phyloP scores from a whole-genome alignment of 2,888 invertebrate genomes.

The Mythimna albipuncta region DNA sequence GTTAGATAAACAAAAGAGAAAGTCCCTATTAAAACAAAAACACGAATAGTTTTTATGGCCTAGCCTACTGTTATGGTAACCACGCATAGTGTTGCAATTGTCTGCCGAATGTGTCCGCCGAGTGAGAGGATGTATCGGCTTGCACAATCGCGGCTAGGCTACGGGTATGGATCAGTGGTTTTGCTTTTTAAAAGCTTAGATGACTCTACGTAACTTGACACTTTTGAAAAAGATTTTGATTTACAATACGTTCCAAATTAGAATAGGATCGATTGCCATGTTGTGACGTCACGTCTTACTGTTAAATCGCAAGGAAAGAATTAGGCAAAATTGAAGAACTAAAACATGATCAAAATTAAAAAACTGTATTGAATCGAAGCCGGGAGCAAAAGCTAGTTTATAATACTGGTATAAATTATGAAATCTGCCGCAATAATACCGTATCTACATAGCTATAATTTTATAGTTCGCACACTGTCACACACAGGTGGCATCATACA shows the following conservation, averaged over 20 bases:
- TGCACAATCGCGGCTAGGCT: constrained; percentile 35
- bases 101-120: constrained; percentile 35
- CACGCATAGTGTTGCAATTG: constrained; percentile 40
- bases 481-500: background rate
- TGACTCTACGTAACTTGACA: constrained; percentile 6
- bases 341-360: too few species aligned
- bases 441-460: background rate
- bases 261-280: too few species aligned
- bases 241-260: too few species aligned
- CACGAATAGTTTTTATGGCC: constrained; percentile 10
- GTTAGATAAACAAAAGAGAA: constrained; percentile 21
- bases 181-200: constrained; percentile 12
- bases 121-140: constrained; percentile 46
- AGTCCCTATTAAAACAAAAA: constrained; percentile 22
- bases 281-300: too few species aligned
- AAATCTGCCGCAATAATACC: background rate
- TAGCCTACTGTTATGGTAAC: constrained; percentile 12
- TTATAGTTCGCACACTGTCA: background rate
- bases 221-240: background rate
- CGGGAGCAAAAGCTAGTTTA: too few species aligned
- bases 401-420: background rate
- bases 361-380: too few species aligned
- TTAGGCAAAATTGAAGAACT: too few species aligned
- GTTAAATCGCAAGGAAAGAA: too few species aligned
- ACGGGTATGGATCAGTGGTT: constrained; percentile 14